Evolutionary conservation across 2,797 vertebrate genomes (phyloP), one percentile per base, ranked within the genome.

Genomic region (Borostomias antarcticus): DNA sequence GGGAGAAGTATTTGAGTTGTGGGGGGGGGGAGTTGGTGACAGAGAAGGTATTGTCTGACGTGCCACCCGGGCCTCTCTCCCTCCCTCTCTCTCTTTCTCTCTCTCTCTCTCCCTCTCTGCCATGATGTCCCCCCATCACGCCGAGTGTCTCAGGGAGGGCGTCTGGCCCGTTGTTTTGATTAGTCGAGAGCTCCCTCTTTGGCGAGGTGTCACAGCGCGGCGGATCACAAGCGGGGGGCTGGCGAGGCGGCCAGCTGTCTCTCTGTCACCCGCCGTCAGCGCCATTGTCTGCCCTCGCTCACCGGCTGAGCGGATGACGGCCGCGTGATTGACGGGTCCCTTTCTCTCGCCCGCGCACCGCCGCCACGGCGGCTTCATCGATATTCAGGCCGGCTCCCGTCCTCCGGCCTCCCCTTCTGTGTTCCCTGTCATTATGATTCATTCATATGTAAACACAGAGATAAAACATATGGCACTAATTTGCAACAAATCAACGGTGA

Each of bases 1-100:
- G 33, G 37, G n/a, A 25, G 30, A n/a, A 48, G 13, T 28, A 52
- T 47, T 45, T 48, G 54, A 74, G 77, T 70, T 64, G 81, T 77
- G 80, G 76, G 68, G 63, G 47, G 43, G 19, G 90, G 85, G 85
- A 81, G 82, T 76, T 85, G 86, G 91, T 93, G 90, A 94, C 91
- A 91, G 89, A 85, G 91, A 82, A 67, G 89, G 90, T 86, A 94
- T 95, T 95, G 95, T 95, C 90, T 94, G 92, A 93, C 86, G 81
- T 82, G 87, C 90, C 79, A 78, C 80, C 81, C 81, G 26, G 77
- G 75, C 47, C 63, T 86, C 28, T 19, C 17, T 30, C 3, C 19
- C 3, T 30, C 29, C 19, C n/a, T 19, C 17, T 11, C 17, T 21
- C 29, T 32, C 17, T 17, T 2, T 19, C 6, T 19, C 28, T 1